Conservation (phyloP, 2,888 invertebrate species). For the Drosophila macrospina region DNA sequence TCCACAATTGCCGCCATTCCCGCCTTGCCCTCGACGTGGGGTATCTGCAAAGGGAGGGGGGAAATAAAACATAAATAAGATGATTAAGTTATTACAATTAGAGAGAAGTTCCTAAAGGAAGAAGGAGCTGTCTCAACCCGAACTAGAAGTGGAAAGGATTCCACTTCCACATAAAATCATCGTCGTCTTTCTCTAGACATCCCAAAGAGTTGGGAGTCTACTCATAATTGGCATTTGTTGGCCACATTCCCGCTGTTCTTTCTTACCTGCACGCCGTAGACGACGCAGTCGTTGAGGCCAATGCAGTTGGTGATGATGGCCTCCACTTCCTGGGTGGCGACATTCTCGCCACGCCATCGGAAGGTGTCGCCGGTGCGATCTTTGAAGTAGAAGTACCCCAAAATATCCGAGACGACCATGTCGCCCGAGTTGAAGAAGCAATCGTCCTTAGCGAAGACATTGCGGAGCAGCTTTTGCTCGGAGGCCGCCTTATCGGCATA, state of each 20-base stretch:
- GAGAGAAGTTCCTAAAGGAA: too few relatives aligned
- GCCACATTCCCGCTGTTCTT: too few relatives aligned
- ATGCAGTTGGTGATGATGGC: conserved; percentile 92
- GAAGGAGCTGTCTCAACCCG: too few relatives aligned
- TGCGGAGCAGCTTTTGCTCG: conserved; percentile 92
- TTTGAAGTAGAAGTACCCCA: conserved; percentile 97
- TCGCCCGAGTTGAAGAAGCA: conserved; percentile 96
- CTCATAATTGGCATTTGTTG: conserved; percentile 4
- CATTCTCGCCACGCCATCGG: conserved; percentile 98
- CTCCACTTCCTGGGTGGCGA: conserved; percentile 98
- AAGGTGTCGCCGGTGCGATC: conserved; percentile 95
- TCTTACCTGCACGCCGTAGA: conserved; percentile 96
- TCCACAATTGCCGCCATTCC: conserved; percentile 97
- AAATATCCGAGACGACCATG: conserved; percentile 94
- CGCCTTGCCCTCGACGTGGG: conserved; percentile 93
- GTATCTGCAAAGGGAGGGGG: conserved; percentile 87
- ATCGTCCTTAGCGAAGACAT: conserved; percentile 95
- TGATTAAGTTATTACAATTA: too few relatives aligned
- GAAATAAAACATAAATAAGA: neutral
- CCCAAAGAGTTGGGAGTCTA: neutral
- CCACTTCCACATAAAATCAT: neutral
- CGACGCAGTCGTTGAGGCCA: conserved; percentile 91
- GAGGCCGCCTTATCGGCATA: conserved; percentile 90
- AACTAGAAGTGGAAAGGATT: neutral
- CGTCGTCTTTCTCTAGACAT: neutral